A percentile compares a stretch with the other conserved stretches of the same genome.
Evolutionary conservation across 2,113 vertebrate genomes (phyloP).

Genomic region (Hiodon alosoides): DNA sequence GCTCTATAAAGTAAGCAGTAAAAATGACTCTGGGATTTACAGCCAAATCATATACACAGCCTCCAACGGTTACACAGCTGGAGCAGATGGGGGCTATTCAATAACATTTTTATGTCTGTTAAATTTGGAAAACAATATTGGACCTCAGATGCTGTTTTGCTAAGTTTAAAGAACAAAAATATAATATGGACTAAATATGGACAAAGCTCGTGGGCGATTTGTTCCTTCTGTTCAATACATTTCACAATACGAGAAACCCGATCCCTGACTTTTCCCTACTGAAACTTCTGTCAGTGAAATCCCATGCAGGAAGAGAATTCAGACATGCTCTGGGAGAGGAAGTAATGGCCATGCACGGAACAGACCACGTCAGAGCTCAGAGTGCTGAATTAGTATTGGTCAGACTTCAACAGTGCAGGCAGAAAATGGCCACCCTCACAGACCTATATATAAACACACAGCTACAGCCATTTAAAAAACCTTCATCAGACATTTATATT

Average conservation of each 20-base stretch:
- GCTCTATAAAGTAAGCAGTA: slow-evolving; percentile 1
- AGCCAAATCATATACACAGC: neutral
- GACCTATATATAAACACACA: neutral
- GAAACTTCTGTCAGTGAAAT: slow-evolving; percentile 49
- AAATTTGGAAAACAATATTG: slow-evolving; percentile 11
- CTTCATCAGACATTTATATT: neutral
- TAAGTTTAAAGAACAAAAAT: slow-evolving; percentile 49
- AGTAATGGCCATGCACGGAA: slow-evolving; percentile 55
- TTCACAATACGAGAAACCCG: neutral
- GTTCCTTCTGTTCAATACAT: neutral
- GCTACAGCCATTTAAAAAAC: neutral
- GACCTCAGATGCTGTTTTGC: slow-evolving; percentile 58
- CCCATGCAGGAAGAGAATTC: slow-evolving; percentile 83
- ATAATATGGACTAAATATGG: slow-evolving; percentile 44
- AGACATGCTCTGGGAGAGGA: slow-evolving; percentile 82
- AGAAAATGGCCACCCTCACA: slow-evolving; percentile 24
- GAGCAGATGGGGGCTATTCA: neutral
- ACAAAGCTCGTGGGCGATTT: slow-evolving; percentile 29
- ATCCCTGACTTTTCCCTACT: slow-evolving; percentile 29
- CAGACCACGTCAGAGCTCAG: slow-evolving; percentile 58
- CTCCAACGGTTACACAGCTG: neutral
- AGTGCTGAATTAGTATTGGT: slow-evolving; percentile 82
- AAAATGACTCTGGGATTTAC: neutral
- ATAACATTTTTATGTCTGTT: slow-evolving; percentile 8
- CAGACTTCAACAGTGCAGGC: slow-evolving; percentile 70